These are phyloP conservation scores for Dreissena polymorpha DNA, from an alignment of 1,140 invertebrate species.

Conservation along the genomic window DNA sequence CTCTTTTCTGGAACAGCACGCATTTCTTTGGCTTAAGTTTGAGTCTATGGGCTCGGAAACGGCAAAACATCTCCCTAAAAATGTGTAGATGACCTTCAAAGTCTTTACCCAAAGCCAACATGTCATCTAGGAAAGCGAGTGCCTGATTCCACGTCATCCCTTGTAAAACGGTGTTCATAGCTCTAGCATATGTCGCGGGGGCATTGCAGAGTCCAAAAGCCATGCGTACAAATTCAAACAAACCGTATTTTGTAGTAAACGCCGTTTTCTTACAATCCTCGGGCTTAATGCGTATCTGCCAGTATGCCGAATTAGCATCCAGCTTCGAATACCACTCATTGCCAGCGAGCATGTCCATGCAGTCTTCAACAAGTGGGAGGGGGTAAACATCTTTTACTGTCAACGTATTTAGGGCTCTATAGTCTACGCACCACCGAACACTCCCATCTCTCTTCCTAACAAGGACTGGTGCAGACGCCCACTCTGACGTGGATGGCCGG, in stretches of 20 bases:
- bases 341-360: constrained; percentile 35
- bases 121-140: too few species aligned
- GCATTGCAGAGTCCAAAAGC: too few species aligned
- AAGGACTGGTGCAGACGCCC: constrained; percentile 8
- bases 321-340: constrained; percentile 33
- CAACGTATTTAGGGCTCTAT: constrained; percentile 3
- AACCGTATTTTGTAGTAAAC: too few species aligned
- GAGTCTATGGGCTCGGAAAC: constrained; percentile 15
- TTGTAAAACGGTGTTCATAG: too few species aligned
- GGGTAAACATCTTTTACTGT: constrained; percentile 23
- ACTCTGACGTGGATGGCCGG: too few species aligned
- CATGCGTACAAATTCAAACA: too few species aligned
- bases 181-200: too few species aligned
- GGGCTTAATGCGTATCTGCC: background rate
- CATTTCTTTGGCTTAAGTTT: constrained; percentile 56
- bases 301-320: constrained; percentile 35
- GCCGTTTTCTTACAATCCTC: too few species aligned
- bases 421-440: constrained; percentile 18
- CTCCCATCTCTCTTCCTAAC: background rate
- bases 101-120: too few species aligned
- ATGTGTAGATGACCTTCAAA: too few species aligned
- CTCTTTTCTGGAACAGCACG: constrained; percentile 49
- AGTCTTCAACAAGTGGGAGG: constrained; percentile 1
- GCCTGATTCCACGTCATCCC: too few species aligned
- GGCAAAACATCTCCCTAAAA: constrained; percentile 4